Conservation (phyloP, 1,140 invertebrate species). For the Microplitis demolitor region DNA sequence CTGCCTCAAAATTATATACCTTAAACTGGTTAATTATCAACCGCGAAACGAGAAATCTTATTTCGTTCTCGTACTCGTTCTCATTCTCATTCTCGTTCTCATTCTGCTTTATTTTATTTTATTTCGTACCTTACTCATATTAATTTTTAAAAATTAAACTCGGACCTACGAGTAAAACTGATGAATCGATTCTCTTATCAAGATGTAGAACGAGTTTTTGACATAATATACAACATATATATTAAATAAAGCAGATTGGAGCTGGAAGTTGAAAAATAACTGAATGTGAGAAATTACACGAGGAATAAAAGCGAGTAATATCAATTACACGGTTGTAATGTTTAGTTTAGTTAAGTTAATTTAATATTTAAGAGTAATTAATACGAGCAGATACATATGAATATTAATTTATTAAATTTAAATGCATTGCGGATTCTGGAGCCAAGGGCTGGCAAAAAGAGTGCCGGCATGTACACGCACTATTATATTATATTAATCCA, state of each 20-base stretch:
- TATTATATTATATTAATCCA: conserved; percentile 5
- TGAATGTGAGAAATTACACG: conserved; percentile 2
- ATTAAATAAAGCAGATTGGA: background rate
- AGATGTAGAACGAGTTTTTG: background rate
- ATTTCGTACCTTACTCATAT: background rate
- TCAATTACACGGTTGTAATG: conserved; percentile 8
- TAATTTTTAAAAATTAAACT: background rate
- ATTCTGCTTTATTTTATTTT: too few relatives aligned
- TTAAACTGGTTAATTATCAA: conserved; percentile 16
- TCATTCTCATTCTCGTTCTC: too few relatives aligned
- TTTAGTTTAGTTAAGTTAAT: background rate
- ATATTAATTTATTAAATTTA: background rate
- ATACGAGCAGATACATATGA: background rate
- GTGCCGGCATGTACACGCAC: background rate
- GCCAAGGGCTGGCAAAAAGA: background rate
- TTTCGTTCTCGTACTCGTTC: background rate
- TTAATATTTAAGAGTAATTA: background rate
- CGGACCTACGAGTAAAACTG: background rate
- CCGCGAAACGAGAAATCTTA: conserved; percentile 7
- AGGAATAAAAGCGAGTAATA: conserved; percentile 12
- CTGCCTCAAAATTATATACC: conserved; percentile 15
- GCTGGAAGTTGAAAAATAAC: background rate
- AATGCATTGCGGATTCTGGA: background rate
- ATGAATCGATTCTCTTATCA: background rate
- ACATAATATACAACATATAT: too few relatives aligned